Evolutionary conservation across 2,888 invertebrate species (phyloP).

Genomic region (Cantharis nigra): DNA sequence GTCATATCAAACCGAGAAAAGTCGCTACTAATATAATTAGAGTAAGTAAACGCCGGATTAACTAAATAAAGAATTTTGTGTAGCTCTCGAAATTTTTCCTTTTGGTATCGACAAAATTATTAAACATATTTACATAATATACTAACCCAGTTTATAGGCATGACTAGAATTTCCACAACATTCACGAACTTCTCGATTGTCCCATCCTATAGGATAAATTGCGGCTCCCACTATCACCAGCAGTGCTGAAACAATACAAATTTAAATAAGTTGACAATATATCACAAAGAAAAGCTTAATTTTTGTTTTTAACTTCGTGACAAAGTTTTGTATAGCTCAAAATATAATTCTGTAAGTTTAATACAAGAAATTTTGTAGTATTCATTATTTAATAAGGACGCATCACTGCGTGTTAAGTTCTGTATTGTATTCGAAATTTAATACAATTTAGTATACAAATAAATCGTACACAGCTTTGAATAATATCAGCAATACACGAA

Average conservation of each 20-base stretch:
- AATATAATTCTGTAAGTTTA: background rate
- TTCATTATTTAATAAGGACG: background rate
- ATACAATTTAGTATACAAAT: background rate
- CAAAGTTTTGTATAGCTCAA: background rate
- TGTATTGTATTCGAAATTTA: background rate
- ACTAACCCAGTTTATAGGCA: conserved; percentile 64
- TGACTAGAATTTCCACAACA: conserved; percentile 64
- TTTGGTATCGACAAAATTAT: background rate
- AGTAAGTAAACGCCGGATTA: background rate
- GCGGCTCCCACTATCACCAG: conserved; percentile 63
- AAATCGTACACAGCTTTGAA: background rate
- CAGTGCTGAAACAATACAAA: conserved; percentile 55
- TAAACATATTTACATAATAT: conserved; percentile 11
- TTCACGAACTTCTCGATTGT: conserved; percentile 65
- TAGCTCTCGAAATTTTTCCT: background rate
- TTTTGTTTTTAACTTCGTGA: background rate
- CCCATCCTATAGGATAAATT: conserved; percentile 68
- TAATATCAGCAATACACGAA: background rate
- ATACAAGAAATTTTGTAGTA: background rate
- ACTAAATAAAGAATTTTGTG: background rate
- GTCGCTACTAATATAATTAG: background rate
- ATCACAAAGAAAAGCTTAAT: background rate
- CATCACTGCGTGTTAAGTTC: background rate
- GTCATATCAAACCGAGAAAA: background rate
- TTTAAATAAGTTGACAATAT: background rate